phyloP scores from a whole-genome alignment of 1,140 invertebrate species.

The Atta colombica region DNA sequence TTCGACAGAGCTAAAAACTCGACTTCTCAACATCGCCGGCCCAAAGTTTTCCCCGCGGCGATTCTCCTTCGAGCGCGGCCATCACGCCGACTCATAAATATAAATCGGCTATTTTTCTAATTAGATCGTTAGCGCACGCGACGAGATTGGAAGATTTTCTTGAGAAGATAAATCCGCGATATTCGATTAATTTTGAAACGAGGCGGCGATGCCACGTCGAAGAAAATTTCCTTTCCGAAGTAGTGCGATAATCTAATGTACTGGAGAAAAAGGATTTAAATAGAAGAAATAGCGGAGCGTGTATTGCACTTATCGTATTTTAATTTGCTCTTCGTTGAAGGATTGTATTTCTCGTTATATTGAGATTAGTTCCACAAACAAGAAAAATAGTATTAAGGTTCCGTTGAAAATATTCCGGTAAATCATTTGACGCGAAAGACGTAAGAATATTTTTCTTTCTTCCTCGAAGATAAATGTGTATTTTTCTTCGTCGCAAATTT shows the following conservation, averaged over 20 bases:
- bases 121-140: slow-evolving; percentile 69
- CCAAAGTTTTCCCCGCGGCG: slow-evolving; percentile 6
- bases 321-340: slow-evolving; percentile 1
- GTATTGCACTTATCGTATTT: slow-evolving; percentile 28
- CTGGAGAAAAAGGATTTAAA: slow-evolving; percentile 31
- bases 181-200: slow-evolving; percentile 50
- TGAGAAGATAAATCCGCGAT: slow-evolving; percentile 26
- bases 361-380: not conserved
- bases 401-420: not conserved
- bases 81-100: slow-evolving; percentile 82
- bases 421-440: slow-evolving; percentile 6
- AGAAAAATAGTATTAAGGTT: not conserved
- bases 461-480: not conserved
- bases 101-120: slow-evolving; percentile 84
- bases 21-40: slow-evolving; percentile 16
- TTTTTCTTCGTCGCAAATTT: not conserved
- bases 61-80: slow-evolving; percentile 1
- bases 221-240: slow-evolving; percentile 9
- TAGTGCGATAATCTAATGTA: slow-evolving; percentile 42
- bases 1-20: slow-evolving; percentile 43
- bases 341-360: not conserved
- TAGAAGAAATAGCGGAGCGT: slow-evolving; percentile 14
- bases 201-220: not conserved
- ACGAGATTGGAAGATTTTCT: slow-evolving; percentile 25
- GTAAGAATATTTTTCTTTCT: slow-evolving; percentile 2